These are phyloP conservation scores for Leptinotarsa juncta DNA, from an alignment of 2,888 invertebrate species.

Conservation along the genomic window DNA sequence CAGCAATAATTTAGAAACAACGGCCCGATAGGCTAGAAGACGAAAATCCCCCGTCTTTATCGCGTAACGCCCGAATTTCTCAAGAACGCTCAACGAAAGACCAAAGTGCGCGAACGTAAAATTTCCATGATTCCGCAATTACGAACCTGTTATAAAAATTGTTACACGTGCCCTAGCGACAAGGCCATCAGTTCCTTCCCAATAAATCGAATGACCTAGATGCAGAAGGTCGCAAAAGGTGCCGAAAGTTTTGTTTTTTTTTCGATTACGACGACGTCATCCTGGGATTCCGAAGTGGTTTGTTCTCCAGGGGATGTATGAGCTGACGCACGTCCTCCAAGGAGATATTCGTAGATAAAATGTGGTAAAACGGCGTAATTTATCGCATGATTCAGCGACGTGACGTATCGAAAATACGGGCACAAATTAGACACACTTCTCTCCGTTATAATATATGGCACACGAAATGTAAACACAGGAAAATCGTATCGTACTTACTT, in stretches of 20 bases:
- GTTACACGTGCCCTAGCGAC: conserved; percentile 61
- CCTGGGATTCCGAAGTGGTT: background rate
- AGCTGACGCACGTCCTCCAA: too few relatives aligned
- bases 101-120: conserved; percentile 36
- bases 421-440: conserved; percentile 32
- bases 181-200: conserved; percentile 62
- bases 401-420: conserved; percentile 47
- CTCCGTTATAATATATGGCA: conserved; percentile 33
- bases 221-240: conserved; percentile 61
- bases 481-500: conserved; percentile 60
- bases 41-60: background rate
- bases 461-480: conserved; percentile 60
- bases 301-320: too few relatives aligned
- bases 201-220: conserved; percentile 63
- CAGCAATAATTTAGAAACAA: background rate
- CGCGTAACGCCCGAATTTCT: conserved; percentile 12
- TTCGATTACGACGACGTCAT: conserved; percentile 19
- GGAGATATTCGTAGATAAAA: conserved; percentile 25
- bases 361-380: conserved; percentile 49
- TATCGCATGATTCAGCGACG: conserved; percentile 49
- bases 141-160: conserved; percentile 53
- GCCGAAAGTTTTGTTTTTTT: conserved; percentile 43
- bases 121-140: conserved; percentile 48
- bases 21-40: background rate
- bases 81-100: conserved; percentile 17